Evolutionary conservation across 2,888 invertebrate genomes (phyloP), one percentile per base, ranked within the genome.

Genomic region (Tiliacea aurago): DNA sequence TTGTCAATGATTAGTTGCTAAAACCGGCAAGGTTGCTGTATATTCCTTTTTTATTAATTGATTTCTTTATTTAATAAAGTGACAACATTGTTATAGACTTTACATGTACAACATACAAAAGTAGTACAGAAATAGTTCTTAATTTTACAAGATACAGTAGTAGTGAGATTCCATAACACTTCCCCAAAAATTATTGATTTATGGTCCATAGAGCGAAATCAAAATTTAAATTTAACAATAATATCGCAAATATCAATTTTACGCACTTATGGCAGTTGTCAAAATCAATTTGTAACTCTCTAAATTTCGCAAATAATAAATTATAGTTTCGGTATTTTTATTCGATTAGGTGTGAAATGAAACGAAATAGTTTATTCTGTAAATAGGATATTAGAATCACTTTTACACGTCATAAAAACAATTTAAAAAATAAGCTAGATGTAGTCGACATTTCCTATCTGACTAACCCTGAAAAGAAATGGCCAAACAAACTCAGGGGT

Each of bases 1-100:
- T n/a, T n/a, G n/a, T n/a, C n/a, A 88, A 90, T 88, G 82, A 86
- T n/a, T n/a, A 80, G 59, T 78, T 49, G 73, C 86, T 77, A 77
- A 83, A 86, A 83, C 68, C 15, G 75, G 62, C 78, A 70, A 81
- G 76, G 83, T 76, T 70, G 59, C 62, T 67, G 23, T 13, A 70
- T 73, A 58, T 75, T 72, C 56, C 41, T 28, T 28, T 28, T 28
- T 28, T 28, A 28, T 28, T 28, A 3, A 28, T 28, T 28, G 28
- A 28, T 28, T 28, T 28, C 1, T 28, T 28, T 28, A 28, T 28
- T 28, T 28, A 28, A 28, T 28, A 28, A 28, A 28, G 28, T 3
- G 28, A 28, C 28, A 28, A 28, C 28, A 28, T 28, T 28, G 28
- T 28, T 28, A 28, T 3, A 28, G 28, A 28, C 28, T 2, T 28